A percentile compares a stretch with the other conserved stretches of the same genome.
Conservation (phyloP, 2,113 vertebrate species). For the Indicator maculatus region DNA sequence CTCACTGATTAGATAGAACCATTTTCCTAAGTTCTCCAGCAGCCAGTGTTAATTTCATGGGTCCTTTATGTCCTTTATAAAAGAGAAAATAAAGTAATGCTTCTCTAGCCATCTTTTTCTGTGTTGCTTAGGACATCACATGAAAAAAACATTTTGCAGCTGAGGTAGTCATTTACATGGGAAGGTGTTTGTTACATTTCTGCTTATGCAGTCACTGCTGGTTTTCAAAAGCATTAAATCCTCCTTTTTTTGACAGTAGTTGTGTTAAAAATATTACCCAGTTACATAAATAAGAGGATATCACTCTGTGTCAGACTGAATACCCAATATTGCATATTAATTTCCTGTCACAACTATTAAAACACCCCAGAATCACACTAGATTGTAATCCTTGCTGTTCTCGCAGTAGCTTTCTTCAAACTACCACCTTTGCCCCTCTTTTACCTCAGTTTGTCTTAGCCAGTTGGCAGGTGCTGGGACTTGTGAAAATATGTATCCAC, state of each 20-base stretch:
- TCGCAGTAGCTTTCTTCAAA: background rate
- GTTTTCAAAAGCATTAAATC: constrained; percentile 4
- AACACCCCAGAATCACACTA: background rate
- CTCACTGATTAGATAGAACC: background rate
- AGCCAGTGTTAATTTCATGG: background rate
- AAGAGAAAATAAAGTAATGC: background rate
- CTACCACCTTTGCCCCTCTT: background rate
- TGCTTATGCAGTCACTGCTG: background rate
- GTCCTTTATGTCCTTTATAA: background rate
- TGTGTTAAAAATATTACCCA: constrained; percentile 33
- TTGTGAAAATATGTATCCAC: background rate
- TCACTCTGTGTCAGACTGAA: constrained; percentile 1
- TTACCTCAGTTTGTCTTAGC: constrained; percentile 16
- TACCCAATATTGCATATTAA: background rate
- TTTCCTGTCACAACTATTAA: background rate
- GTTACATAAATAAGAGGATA: constrained; percentile 55
- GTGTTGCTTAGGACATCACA: background rate
- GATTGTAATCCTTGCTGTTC: background rate
- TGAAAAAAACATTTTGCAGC: background rate
- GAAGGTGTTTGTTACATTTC: constrained; percentile 23
- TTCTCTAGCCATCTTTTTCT: background rate
- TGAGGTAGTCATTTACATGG: background rate
- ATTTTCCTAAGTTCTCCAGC: background rate
- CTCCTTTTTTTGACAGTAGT: background rate
- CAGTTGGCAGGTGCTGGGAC: constrained; percentile 6